Evolutionary conservation across 2,888 invertebrate genomes (phyloP).

Genomic region (Latheticus oryzae): DNA sequence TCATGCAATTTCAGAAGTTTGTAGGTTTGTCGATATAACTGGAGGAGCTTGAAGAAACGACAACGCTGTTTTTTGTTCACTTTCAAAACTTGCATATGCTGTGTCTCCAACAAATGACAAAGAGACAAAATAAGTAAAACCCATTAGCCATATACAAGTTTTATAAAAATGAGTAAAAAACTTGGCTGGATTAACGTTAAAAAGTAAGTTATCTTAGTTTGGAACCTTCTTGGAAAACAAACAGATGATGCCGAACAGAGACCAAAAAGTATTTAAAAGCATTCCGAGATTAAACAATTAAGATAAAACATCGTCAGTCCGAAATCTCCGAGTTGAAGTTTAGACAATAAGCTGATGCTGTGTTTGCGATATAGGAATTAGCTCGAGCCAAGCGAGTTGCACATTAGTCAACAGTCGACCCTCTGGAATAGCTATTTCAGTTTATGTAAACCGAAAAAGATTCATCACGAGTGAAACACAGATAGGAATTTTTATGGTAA

Average conservation of each 20-base stretch:
- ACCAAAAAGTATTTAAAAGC: slow-evolving; percentile 64
- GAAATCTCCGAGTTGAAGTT: slow-evolving; percentile 48
- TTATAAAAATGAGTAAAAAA: slow-evolving; percentile 40
- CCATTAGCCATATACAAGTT: slow-evolving; percentile 40
- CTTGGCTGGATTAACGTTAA: slow-evolving; percentile 22
- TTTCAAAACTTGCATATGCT: no score
- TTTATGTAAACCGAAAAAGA: no score
- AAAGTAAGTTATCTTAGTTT: slow-evolving; percentile 28
- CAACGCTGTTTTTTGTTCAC: no score
- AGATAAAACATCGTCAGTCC: slow-evolving; percentile 52
- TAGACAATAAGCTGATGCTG: slow-evolving; percentile 51
- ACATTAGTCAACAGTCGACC: slow-evolving; percentile 49
- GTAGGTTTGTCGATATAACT: no score
- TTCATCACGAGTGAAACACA: no score
- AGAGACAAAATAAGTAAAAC: slow-evolving; percentile 38
- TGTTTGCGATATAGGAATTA: slow-evolving; percentile 48
- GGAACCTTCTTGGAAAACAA: slow-evolving; percentile 44
- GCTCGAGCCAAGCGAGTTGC: slow-evolving; percentile 45
- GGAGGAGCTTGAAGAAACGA: no score
- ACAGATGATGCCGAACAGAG: slow-evolving; percentile 48
- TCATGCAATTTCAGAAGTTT: slow-evolving; percentile 18
- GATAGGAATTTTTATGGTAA: no score
- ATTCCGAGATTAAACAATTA: slow-evolving; percentile 62
- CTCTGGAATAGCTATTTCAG: slow-evolving; percentile 19
- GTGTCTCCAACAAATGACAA: no score